These are phyloP conservation scores for Galeopsomyia nigrocyanea DNA, from an alignment of 2,888 invertebrate genomes.

Conservation along the genomic window DNA sequence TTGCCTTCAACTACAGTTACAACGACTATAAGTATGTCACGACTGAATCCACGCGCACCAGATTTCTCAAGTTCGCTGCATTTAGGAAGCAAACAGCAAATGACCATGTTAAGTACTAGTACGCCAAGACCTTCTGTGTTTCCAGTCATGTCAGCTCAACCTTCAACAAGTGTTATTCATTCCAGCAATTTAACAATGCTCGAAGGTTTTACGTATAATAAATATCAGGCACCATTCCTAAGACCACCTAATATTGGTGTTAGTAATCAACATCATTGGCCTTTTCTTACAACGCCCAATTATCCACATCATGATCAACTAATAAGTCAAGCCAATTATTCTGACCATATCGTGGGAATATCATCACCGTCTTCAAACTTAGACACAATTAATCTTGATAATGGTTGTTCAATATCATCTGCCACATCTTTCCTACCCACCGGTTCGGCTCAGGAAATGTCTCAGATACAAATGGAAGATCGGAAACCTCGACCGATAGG, in stretches of 20 bases:
- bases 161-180: constrained; percentile 57
- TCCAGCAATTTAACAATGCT: constrained; percentile 63
- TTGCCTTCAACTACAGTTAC: constrained; percentile 62
- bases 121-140: constrained; percentile 62
- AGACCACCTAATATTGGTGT: constrained; percentile 40
- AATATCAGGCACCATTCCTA: constrained; percentile 57
- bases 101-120: constrained; percentile 63
- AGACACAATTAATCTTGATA: constrained; percentile 67
- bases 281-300: constrained; percentile 61
- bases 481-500: constrained; percentile 84
- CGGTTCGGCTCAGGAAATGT: constrained; percentile 62
- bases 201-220: constrained; percentile 62
- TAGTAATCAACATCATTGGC: constrained; percentile 60
- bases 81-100: constrained; percentile 63
- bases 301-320: constrained; percentile 63
- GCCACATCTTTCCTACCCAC: constrained; percentile 70
- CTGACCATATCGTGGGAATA: constrained; percentile 61
- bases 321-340: constrained; percentile 62
- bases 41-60: constrained; percentile 86
- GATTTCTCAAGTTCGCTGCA: constrained; percentile 77
- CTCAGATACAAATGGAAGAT: constrained; percentile 68
- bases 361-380: constrained; percentile 57
- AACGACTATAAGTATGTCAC: constrained; percentile 74
- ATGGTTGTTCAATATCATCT: constrained; percentile 65
- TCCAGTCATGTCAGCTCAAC: constrained; percentile 60